These are phyloP conservation scores for Bombyx mori DNA, from an alignment of 1,140 invertebrate species.

Conservation along the genomic window ASM3026992v2 NC_085119.1:8104001-8104500, in stretches of 20 bases:
- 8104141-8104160: not conserved
- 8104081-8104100: too few relatives aligned
- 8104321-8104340: slow-evolving; percentile 58
- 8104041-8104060: too few relatives aligned
- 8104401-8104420: slow-evolving; percentile 8
- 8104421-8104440: not conserved
- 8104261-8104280: slow-evolving; percentile 20
- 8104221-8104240: not conserved
- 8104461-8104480: too few relatives aligned
- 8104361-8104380: slow-evolving; percentile 56
- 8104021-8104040: too few relatives aligned
- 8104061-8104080: too few relatives aligned
- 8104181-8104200: too few relatives aligned
- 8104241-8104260: slow-evolving; percentile 7
- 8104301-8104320: slow-evolving; percentile 45
- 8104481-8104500: too few relatives aligned
- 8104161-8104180: too few relatives aligned
- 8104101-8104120: not conserved
- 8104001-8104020: too few relatives aligned
- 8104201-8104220: not conserved
- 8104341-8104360: slow-evolving; percentile 56
- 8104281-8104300: slow-evolving; percentile 46
- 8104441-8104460: too few relatives aligned
- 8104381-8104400: slow-evolving; percentile 42
- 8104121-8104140: not conserved